phyloP scores from a whole-genome alignment of 2,888 invertebrate species.

The Amiota communis region DNA sequence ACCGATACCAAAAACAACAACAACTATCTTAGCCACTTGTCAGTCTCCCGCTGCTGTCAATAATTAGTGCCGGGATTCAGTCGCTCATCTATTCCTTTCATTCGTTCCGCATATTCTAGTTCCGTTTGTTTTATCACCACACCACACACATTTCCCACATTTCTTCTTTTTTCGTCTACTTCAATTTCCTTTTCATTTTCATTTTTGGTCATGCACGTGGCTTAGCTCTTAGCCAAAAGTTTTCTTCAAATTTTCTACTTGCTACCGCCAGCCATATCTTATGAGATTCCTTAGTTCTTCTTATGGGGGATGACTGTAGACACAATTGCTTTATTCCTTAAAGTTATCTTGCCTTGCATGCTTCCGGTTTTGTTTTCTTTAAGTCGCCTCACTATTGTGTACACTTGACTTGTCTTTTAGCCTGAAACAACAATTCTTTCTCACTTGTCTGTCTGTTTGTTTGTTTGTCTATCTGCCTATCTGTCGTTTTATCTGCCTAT shows the following conservation, averaged over 20 bases:
- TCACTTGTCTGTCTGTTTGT: not conserved
- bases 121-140: too few species aligned
- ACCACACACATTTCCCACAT: too few species aligned
- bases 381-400: not conserved
- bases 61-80: conserved; percentile 59
- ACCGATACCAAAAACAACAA: too few species aligned
- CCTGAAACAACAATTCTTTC: too few species aligned
- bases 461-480: not conserved
- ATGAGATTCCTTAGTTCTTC: not conserved
- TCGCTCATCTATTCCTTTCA: not conserved
- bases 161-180: not conserved
- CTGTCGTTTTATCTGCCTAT: conserved; percentile 6
- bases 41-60: conserved; percentile 54
- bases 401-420: too few species aligned
- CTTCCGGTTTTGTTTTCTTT: conserved; percentile 5
- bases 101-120: too few species aligned
- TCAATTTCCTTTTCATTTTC: not conserved
- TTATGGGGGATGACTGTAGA: not conserved
- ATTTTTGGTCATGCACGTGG: not conserved
- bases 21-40: conserved; percentile 34
- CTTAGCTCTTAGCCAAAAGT: not conserved
- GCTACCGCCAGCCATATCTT: not conserved
- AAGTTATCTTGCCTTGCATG: conserved; percentile 4
- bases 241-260: not conserved
- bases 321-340: conserved; percentile 12